These are phyloP conservation scores for Smittia aterrima DNA, from an alignment of 2,888 invertebrate species.

Conservation along the genomic window DNA sequence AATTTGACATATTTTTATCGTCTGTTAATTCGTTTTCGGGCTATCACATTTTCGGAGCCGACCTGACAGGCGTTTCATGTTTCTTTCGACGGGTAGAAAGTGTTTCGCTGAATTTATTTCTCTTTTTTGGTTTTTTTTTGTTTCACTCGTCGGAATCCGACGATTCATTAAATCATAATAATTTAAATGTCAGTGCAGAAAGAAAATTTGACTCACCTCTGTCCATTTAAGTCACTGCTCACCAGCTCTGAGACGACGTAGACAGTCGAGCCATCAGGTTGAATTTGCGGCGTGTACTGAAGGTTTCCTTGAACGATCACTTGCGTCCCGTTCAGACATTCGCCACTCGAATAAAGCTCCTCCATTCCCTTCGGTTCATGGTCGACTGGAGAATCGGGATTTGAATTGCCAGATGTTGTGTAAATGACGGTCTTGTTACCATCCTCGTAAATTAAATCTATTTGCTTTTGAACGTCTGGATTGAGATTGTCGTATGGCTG, in stretches of 20 bases:
- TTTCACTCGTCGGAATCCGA: background rate
- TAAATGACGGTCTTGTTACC: constrained; percentile 83
- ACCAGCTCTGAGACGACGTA: constrained; percentile 49
- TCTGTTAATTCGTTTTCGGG: background rate
- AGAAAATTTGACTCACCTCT: constrained; percentile 18
- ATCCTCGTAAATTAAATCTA: constrained; percentile 80
- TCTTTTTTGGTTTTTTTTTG: too few species aligned
- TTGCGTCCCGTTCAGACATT: constrained; percentile 52
- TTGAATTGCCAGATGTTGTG: constrained; percentile 60
- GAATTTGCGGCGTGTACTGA: constrained; percentile 49
- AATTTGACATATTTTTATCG: constrained; percentile 13
- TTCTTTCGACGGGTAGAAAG: background rate
- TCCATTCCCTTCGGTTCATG: constrained; percentile 71
- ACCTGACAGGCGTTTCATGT: background rate
- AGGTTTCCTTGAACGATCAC: constrained; percentile 53
- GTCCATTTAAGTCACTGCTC: constrained; percentile 35
- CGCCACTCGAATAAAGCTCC: constrained; percentile 56
- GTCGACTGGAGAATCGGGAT: constrained; percentile 46
- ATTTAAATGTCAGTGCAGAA: background rate
- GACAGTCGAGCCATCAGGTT: constrained; percentile 51
- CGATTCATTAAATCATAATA: constrained; percentile 20
- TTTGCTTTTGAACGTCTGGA: constrained; percentile 54
- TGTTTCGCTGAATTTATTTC: constrained; percentile 3
- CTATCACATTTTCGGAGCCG: background rate
- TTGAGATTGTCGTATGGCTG: constrained; percentile 33